Percentiles rank a stretch among this genome's conserved stretches.
Conservation (phyloP, 1,140 invertebrate species). For the Drosophila guanche region DNA sequence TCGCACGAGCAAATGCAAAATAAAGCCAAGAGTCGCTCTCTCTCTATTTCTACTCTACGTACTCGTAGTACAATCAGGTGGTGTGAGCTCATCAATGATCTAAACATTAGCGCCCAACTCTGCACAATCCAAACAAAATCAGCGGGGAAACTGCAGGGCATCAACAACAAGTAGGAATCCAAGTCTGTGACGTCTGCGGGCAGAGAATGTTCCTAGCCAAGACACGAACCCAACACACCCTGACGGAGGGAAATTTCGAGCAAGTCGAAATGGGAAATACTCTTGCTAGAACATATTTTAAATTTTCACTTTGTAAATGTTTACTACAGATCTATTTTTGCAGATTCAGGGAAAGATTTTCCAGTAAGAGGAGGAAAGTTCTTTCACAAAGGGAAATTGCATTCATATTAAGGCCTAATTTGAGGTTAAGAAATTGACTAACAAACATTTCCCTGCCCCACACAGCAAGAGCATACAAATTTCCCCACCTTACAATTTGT, state of each 20-base stretch:
- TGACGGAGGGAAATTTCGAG: not conserved
- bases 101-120: conserved; percentile 40
- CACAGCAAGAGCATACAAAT: not conserved
- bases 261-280: not conserved
- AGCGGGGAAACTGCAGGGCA: not conserved
- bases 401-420: too few relatives aligned
- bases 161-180: conserved; percentile 25
- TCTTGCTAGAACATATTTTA: too few relatives aligned
- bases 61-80: conserved; percentile 10
- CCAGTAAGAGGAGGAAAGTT: too few relatives aligned
- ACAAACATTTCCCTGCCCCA: conserved; percentile 4
- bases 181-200: conserved; percentile 39
- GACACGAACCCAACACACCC: conserved; percentile 26
- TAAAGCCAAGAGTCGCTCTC: conserved; percentile 31
- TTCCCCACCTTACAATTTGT: conserved; percentile 26
- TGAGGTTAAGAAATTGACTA: not conserved
- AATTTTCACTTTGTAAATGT: too few relatives aligned
- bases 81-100: conserved; percentile 69
- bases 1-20: conserved; percentile 1
- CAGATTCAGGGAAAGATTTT: too few relatives aligned
- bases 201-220: conserved; percentile 11
- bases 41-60: conserved; percentile 28
- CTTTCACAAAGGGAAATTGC: too few relatives aligned
- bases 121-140: conserved; percentile 32
- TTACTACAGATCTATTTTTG: too few relatives aligned